Percentiles rank a stretch among this genome's conserved stretches.
Evolutionary conservation across 2,888 invertebrate species (phyloP).

Genomic region (Drosophila multiciliata): DNA sequence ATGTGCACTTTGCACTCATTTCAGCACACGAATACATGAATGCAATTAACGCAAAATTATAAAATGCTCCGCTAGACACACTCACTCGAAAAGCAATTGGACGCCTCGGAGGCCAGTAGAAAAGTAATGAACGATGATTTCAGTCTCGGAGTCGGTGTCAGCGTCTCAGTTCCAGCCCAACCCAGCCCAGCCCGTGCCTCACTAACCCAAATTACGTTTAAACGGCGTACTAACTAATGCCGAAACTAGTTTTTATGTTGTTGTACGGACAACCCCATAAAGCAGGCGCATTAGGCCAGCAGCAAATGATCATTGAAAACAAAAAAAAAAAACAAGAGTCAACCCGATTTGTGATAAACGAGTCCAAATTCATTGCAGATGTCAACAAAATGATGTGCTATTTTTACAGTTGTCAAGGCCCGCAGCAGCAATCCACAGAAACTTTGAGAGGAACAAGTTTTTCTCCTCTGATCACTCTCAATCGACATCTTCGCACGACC

Average conservation of each 20-base stretch:
- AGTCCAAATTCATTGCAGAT: slow-evolving; percentile 34
- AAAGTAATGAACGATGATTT: slow-evolving; percentile 30
- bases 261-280: slow-evolving; percentile 63
- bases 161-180: background rate
- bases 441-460: slow-evolving; percentile 37
- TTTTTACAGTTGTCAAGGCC: slow-evolving; percentile 44
- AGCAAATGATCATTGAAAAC: slow-evolving; percentile 20
- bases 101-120: slow-evolving; percentile 10
- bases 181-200: slow-evolving; percentile 47
- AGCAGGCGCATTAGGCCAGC: slow-evolving; percentile 50
- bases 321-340: slow-evolving; percentile 30
- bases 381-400: slow-evolving; percentile 57
- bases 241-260: slow-evolving; percentile 74
- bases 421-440: slow-evolving; percentile 30
- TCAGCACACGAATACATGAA: slow-evolving; percentile 35
- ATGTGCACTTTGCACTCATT: slow-evolving; percentile 68
- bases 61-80: slow-evolving; percentile 45
- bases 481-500: slow-evolving; percentile 34
- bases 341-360: slow-evolving; percentile 43
- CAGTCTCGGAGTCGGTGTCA: slow-evolving; percentile 18
- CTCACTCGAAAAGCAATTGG: slow-evolving; percentile 26
- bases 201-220: slow-evolving; percentile 70
- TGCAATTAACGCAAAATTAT: slow-evolving; percentile 61
- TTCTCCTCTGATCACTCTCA: slow-evolving; percentile 34
- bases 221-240: slow-evolving; percentile 54